Percentiles rank a stretch among this genome's conserved stretches.
Evolutionary conservation across 2,113 vertebrate species (phyloP).

Genomic region (Rousettus leschenaultii): DNA sequence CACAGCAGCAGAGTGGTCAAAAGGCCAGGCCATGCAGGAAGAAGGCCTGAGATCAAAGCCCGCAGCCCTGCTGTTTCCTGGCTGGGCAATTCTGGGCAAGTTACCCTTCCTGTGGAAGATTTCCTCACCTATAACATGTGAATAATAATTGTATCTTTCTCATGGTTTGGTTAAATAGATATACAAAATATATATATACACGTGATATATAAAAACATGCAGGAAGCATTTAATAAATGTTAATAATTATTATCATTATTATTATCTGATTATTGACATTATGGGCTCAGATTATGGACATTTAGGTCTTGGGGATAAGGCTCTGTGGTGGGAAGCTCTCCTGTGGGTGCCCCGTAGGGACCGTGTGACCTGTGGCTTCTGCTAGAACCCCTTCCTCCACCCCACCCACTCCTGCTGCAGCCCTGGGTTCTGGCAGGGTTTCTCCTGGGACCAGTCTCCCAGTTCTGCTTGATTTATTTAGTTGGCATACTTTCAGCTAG

Average conservation of each 20-base stretch:
- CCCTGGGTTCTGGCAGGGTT: background rate
- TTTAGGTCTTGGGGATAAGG: background rate
- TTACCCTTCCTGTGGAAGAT: background rate
- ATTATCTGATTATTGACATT: background rate
- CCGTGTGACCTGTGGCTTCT: background rate
- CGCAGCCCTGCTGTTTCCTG: background rate
- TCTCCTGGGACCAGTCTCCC: background rate
- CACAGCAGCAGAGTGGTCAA: background rate
- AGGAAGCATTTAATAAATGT: background rate
- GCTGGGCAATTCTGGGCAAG: background rate
- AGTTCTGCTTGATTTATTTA: background rate
- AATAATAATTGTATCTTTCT: background rate
- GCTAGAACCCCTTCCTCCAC: background rate
- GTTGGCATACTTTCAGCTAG: background rate
- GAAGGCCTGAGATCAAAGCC: too few relatives aligned
- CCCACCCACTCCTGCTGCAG: background rate
- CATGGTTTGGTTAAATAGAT: background rate
- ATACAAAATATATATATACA: background rate
- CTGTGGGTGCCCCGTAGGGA: background rate
- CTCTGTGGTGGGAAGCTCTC: background rate
- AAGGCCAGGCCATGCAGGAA: background rate
- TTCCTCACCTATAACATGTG: background rate
- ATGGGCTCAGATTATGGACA: background rate
- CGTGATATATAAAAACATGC: background rate
- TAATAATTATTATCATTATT: background rate